These are phyloP conservation scores for Folsomia candida DNA, from an alignment of 2,888 invertebrate species.

Conservation along the genomic window DNA sequence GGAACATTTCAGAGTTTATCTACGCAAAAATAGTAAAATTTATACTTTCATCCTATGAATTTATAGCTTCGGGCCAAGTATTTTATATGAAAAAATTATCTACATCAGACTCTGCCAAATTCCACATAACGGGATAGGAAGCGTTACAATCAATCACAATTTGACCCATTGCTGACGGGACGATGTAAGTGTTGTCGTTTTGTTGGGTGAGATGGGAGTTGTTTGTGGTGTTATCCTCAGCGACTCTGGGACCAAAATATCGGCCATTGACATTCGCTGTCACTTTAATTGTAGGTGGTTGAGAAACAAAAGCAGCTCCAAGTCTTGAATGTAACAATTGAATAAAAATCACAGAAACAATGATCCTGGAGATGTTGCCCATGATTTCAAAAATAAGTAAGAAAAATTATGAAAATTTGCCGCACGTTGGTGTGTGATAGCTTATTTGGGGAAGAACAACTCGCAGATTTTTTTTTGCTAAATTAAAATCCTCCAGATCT, in stretches of 20 bases:
- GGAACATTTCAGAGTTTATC: conserved; percentile 7
- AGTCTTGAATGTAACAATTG: too few species aligned
- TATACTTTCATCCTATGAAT: background rate
- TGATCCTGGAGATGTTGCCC: too few species aligned
- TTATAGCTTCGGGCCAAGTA: background rate
- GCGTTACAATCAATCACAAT: conserved; percentile 43
- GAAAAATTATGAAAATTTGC: too few species aligned
- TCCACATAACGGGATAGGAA: conserved; percentile 45
- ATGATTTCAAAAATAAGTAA: too few species aligned
- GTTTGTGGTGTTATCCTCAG: too few species aligned
- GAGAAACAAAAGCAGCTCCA: too few species aligned
- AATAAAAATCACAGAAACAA: too few species aligned
- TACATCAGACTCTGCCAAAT: conserved; percentile 40
- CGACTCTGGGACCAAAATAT: background rate
- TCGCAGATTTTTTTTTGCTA: too few species aligned
- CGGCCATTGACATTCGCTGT: background rate
- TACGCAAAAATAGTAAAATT: background rate
- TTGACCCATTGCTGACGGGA: conserved; percentile 28
- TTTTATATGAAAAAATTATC: too few species aligned
- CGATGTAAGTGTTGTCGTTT: conserved; percentile 33
- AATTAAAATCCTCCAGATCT: too few species aligned
- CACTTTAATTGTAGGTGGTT: background rate
- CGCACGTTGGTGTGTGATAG: too few species aligned
- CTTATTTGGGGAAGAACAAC: too few species aligned
- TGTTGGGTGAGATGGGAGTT: conserved; percentile 10